These are phyloP conservation scores for Charaxes varanes DNA, from an alignment of 1,140 invertebrate species.

Conservation along the genomic window DNA sequence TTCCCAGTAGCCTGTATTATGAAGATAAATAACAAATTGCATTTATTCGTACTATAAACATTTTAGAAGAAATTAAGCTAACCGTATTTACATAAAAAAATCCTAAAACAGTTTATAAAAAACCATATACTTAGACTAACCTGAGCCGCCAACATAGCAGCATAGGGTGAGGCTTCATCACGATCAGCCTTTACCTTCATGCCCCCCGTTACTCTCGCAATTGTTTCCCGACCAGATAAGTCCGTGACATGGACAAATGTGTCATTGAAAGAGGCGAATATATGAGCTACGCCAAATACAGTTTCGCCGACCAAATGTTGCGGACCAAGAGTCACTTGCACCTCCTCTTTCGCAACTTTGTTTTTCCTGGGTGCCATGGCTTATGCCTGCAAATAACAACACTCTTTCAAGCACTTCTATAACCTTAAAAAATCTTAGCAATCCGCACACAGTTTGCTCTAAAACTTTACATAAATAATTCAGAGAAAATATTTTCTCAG, in stretches of 20 bases:
- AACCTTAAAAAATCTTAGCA: conserved; percentile 57
- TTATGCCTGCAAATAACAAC: conserved; percentile 63
- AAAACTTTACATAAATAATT: conserved; percentile 10
- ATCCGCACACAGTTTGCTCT: conserved; percentile 32
- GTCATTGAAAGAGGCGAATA: conserved; percentile 99
- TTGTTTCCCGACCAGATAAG: conserved; percentile 98
- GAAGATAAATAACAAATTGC: too few species aligned
- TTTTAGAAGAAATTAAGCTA: too few species aligned
- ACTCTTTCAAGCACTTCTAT: conserved; percentile 48
- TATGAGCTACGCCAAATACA: conserved; percentile 99
- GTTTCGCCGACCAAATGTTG: conserved; percentile 98
- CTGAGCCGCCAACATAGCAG: conserved; percentile 99
- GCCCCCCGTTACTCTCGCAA: conserved; percentile 97
- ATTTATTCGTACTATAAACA: too few species aligned
- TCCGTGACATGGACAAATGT: conserved; percentile 99
- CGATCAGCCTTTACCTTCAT: conserved; percentile 99
- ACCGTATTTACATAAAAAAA: too few species aligned
- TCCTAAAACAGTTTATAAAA: too few species aligned
- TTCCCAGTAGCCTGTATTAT: too few species aligned
- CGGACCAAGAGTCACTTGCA: conserved; percentile 96
- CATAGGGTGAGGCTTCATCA: conserved; percentile 99
- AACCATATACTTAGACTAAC: too few species aligned
- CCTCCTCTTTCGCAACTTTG: conserved; percentile 96
- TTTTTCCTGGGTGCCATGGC: conserved; percentile 97
- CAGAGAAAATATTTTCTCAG: conserved; percentile 12